Conservation (phyloP, 2,888 invertebrate species). For the Patella caerulea region DNA sequence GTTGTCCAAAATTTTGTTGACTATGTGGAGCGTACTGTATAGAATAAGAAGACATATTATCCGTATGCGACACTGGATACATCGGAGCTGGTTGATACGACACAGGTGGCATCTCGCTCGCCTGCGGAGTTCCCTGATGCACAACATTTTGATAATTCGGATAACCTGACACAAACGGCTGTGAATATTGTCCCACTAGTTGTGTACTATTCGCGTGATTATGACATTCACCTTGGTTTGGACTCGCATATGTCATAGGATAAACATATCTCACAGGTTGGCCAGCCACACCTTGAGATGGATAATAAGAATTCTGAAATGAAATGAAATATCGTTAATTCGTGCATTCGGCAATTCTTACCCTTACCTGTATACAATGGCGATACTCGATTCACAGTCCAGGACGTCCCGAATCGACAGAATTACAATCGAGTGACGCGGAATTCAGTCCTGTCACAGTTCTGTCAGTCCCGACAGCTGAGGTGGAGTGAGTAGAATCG, state of each 20-base stretch:
- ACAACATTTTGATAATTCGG: constrained; percentile 26
- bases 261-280: constrained; percentile 51
- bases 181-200: constrained; percentile 23
- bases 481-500: too few species aligned
- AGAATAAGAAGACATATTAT: constrained; percentile 36
- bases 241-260: constrained; percentile 38
- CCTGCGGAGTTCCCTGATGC: constrained; percentile 25
- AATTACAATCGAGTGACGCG: too few species aligned
- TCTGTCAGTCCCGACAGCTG: too few species aligned
- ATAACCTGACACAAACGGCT: constrained; percentile 22
- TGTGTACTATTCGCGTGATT: constrained; percentile 15
- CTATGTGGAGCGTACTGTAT: constrained; percentile 34
- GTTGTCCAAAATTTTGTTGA: constrained; percentile 31
- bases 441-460: too few species aligned
- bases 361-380: constrained; percentile 5
- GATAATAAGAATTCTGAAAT: constrained; percentile 49
- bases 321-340: neutral
- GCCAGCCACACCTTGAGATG: constrained; percentile 42
- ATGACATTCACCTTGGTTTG: constrained; percentile 29
- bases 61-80: constrained; percentile 33
- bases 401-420: too few species aligned
- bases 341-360: too few species aligned
- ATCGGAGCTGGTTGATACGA: constrained; percentile 28
- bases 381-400: too few species aligned
- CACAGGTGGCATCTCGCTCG: constrained; percentile 11